Evolutionary conservation across 64 coral and sea anemone genomes (phyloP).

Genomic region (Montipora cactus): DNA sequence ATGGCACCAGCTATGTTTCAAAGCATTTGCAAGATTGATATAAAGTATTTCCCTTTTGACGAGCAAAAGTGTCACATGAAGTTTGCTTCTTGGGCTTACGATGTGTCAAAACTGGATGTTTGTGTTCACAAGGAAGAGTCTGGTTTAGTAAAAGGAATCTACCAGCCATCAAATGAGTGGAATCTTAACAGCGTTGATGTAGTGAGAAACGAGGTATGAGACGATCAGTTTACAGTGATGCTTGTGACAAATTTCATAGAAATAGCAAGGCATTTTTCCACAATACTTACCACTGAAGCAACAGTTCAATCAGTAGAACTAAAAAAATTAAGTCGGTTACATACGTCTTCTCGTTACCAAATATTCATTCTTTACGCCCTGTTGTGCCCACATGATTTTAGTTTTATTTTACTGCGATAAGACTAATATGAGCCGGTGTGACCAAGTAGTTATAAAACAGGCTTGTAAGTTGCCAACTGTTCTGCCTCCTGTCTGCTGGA

Average conservation of each 20-base stretch:
- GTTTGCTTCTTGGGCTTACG: constrained; percentile 69
- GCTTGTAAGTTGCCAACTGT: too few species aligned
- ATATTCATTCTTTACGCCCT: too few species aligned
- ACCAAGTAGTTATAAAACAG: too few species aligned
- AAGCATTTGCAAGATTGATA: constrained; percentile 56
- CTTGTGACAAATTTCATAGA: background rate
- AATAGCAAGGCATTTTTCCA: too few species aligned
- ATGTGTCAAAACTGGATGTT: constrained; percentile 19
- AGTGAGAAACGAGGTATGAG: constrained; percentile 44
- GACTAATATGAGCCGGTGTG: too few species aligned
- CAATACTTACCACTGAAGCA: too few species aligned
- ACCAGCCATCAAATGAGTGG: constrained; percentile 86
- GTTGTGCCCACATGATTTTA: too few species aligned
- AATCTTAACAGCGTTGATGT: constrained; percentile 57
- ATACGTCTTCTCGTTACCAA: too few species aligned
- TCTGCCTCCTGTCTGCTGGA: too few species aligned
- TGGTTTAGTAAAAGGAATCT: constrained; percentile 55
- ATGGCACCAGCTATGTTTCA: constrained; percentile 54
- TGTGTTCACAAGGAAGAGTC: constrained; percentile 47
- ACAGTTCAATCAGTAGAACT: too few species aligned
- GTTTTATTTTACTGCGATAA: too few species aligned
- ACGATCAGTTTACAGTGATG: background rate
- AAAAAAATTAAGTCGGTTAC: too few species aligned
- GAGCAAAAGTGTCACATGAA: constrained; percentile 41
- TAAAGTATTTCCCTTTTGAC: constrained; percentile 62